Conservation (phyloP, 2,113 vertebrate genomes). For the Pardalotus punctatus region DNA sequence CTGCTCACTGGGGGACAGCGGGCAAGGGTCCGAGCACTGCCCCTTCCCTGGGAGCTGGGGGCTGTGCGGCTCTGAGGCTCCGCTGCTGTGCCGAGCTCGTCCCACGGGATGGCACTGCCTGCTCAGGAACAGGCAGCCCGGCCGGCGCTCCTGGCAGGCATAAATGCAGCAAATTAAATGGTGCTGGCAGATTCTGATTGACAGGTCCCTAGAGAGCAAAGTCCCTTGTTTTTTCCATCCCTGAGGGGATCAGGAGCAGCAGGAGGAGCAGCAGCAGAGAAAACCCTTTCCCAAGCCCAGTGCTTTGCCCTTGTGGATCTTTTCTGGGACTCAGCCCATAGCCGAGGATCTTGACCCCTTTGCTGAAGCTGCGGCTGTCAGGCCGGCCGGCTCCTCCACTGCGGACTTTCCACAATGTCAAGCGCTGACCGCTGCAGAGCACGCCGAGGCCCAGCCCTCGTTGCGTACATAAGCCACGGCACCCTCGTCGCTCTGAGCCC, state of each 20-base stretch:
- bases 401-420: not conserved
- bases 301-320: slow-evolving; percentile 22
- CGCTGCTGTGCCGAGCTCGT: not conserved
- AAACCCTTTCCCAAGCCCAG: not conserved
- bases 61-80: not conserved
- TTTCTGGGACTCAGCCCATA: slow-evolving; percentile 16
- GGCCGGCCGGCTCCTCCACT: not conserved
- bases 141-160: not conserved
- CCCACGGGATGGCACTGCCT: slow-evolving; percentile 70
- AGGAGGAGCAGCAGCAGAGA: slow-evolving; percentile 13
- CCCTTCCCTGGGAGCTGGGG: not conserved
- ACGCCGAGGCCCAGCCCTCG: accelerated
- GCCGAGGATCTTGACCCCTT: slow-evolving; percentile 18
- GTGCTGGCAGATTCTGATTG: slow-evolving; percentile 52
- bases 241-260: not conserved
- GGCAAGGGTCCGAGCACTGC: not conserved
- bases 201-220: slow-evolving; percentile 46
- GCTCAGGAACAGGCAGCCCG: slow-evolving; percentile 23
- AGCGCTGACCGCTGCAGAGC: not conserved
- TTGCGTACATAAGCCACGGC: accelerated
- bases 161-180: slow-evolving; percentile 55
- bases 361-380: not conserved
- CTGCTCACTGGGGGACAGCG: not conserved
- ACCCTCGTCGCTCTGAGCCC: accelerated
- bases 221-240: slow-evolving; percentile 38